Evolutionary conservation across 2,888 invertebrate species (phyloP).

Genomic region (Tromatobia lineatoria): DNA sequence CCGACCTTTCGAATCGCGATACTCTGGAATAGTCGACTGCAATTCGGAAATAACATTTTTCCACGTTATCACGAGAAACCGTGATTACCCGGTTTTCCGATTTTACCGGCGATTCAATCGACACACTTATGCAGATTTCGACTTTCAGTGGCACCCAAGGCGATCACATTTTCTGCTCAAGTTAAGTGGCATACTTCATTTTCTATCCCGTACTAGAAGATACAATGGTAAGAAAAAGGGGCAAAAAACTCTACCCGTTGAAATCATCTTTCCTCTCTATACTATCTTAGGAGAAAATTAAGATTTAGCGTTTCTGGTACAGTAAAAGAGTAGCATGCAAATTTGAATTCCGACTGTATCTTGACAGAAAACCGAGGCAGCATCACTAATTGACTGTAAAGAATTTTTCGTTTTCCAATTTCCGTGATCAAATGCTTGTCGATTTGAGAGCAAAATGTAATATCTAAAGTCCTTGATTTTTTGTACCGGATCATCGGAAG

Average conservation of each 20-base stretch:
- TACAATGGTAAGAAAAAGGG: slow-evolving; percentile 21
- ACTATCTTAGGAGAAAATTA: not conserved
- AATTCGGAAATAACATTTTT: slow-evolving; percentile 9
- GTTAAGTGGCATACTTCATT: slow-evolving; percentile 33
- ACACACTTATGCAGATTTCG: not conserved
- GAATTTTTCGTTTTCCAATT: not conserved
- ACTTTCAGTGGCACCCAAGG: slow-evolving; percentile 44
- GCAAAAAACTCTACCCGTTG: slow-evolving; percentile 12
- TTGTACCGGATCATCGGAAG: not conserved
- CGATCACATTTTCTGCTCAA: slow-evolving; percentile 36
- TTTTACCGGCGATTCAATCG: not conserved
- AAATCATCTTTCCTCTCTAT: not conserved
- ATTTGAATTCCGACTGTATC: not conserved
- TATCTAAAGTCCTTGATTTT: not conserved
- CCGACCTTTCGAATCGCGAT: slow-evolving; percentile 45
- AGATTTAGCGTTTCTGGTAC: not conserved
- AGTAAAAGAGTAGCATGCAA: not conserved
- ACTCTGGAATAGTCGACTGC: not conserved
- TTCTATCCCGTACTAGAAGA: slow-evolving; percentile 44
- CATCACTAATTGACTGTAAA: not conserved
- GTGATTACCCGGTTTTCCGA: not conserved
- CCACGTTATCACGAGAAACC: not conserved
- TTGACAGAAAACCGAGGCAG: not conserved
- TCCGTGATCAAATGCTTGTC: not conserved
- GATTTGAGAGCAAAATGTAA: not conserved